Base-by-base conservation (phyloP, 2,797 vertebrate genomes). In the Mus spretus region DNA sequence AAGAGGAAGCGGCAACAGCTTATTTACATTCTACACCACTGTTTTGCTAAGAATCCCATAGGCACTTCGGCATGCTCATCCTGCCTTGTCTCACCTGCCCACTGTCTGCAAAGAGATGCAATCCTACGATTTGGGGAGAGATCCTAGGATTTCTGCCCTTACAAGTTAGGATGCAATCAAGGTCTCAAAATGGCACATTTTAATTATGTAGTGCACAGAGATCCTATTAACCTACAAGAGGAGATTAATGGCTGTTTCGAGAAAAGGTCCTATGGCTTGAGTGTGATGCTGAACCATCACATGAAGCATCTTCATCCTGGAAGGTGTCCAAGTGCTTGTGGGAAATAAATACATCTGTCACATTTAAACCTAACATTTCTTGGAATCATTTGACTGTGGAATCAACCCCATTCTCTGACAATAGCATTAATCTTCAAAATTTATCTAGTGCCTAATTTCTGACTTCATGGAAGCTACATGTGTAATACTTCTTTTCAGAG, bases 401-500 rank as follows among this genome's bases (percentile, higher is more conserved):
- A 90, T 28, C 9, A 47, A 74, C 44, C 9, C 31, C 26, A 84
- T 14, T 91, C 37, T 12, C 34, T 10, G 28, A 91, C 65, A 96
- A 89, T 47, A 65, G 75, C 2, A 63, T 78, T 90, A 70, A 83
- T 77, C 92, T 72, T 40, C 55, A 84, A 75, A 59, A 59, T 59
- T 47, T 53, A 92, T 37, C 24, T 19, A 65, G 4, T 74, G 31
- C 15, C 55, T 93, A 86, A 11, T 44, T 57, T 94, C 57, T 55
- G 72, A 61, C 61, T 79, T 95, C 2, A 34, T 8, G 9, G 26
- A 95, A 83, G 50, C 80, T 87, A 84, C 1, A 15, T 9, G 34
- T 63, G 88, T 81, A 89, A 34, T 20, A 74, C 63, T 91, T 93
- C 72, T 57, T 95, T 93, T 83, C 80, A 91, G 40, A 92, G 3